These are phyloP conservation scores for Aphrophora alni DNA, from an alignment of 2,888 invertebrate species.

Conservation along the genomic window DNA sequence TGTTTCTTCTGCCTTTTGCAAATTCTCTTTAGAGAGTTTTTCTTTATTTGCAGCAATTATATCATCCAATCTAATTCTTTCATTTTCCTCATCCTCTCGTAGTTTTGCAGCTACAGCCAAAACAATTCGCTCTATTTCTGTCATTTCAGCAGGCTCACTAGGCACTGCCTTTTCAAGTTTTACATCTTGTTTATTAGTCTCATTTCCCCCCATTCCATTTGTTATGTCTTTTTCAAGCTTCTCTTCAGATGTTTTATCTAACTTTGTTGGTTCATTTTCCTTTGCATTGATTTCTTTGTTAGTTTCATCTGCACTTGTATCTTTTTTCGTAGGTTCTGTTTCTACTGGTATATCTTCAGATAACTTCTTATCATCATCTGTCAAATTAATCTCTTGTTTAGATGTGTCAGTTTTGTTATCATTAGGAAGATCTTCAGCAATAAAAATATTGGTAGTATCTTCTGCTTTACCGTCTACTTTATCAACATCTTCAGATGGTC, in stretches of 20 bases:
- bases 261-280: background rate
- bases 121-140: background rate
- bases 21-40: background rate
- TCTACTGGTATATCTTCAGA: background rate
- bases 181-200: background rate
- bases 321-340: background rate
- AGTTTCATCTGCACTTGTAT: background rate
- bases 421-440: background rate
- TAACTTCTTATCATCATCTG: background rate
- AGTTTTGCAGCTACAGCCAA: background rate
- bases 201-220: too few species aligned
- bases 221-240: background rate
- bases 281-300: background rate
- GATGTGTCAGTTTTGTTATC: background rate
- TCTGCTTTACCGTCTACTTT: background rate
- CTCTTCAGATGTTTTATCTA: background rate
- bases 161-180: background rate
- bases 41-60: background rate
- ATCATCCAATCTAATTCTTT: background rate
- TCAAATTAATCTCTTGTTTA: background rate
- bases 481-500: background rate
- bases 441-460: background rate
- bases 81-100: background rate
- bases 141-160: background rate
- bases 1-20: background rate